Conservation (phyloP, 2,888 invertebrate species). For the Chrysolina haemoptera region DNA sequence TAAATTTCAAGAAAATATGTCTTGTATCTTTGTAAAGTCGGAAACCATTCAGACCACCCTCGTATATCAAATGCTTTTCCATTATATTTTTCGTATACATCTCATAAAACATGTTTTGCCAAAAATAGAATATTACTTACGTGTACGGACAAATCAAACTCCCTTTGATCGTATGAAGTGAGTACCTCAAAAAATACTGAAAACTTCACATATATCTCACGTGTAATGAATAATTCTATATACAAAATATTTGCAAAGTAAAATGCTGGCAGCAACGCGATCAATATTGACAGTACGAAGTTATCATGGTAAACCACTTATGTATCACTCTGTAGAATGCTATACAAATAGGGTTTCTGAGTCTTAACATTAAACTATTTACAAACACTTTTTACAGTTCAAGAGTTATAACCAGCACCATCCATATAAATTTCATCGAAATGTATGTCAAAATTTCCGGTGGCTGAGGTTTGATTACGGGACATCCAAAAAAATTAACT, state of each 20-base stretch:
- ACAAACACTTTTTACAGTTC: constrained; percentile 39
- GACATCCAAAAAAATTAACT: neutral
- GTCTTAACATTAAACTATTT: constrained; percentile 42
- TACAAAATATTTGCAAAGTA: constrained; percentile 35
- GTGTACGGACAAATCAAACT: neutral
- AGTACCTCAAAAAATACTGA: neutral
- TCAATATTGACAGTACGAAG: constrained; percentile 34
- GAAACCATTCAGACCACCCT: too few species aligned
- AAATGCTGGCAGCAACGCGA: constrained; percentile 33
- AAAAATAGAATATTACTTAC: neutral
- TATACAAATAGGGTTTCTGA: constrained; percentile 39
- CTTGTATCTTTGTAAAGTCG: too few species aligned
- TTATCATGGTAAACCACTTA: constrained; percentile 29
- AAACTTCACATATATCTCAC: constrained; percentile 16
- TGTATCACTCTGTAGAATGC: constrained; percentile 16
- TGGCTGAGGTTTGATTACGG: neutral
- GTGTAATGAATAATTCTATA: constrained; percentile 26
- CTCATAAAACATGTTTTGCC: too few species aligned
- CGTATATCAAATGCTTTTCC: too few species aligned
- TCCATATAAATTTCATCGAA: constrained; percentile 7
- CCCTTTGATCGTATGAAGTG: neutral
- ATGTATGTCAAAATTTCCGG: constrained; percentile 21
- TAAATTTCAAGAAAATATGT: too few species aligned
- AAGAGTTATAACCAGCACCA: constrained; percentile 36
- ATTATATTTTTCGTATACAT: neutral